phyloP scores from a whole-genome alignment of 2,888 invertebrate species.

The Orthonevra nobilis region DNA sequence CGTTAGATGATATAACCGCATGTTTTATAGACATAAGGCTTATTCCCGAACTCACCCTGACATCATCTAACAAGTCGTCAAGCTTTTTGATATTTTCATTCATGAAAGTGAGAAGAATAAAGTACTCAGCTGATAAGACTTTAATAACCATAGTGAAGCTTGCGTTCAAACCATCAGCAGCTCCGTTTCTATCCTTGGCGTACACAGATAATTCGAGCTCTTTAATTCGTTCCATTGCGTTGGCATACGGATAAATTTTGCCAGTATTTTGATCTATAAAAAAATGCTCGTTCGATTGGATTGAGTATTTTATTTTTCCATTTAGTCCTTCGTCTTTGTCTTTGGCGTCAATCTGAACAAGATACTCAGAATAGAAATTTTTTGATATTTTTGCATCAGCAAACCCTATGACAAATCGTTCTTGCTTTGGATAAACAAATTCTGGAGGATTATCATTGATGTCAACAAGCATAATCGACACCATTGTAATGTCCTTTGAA shows the following conservation, averaged over 20 bases:
- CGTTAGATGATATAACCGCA: constrained; percentile 43
- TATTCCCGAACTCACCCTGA: constrained; percentile 45
- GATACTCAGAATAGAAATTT: constrained; percentile 72
- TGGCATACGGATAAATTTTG: constrained; percentile 72
- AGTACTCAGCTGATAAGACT: constrained; percentile 62
- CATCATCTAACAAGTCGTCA: constrained; percentile 39
- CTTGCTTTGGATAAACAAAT: constrained; percentile 66
- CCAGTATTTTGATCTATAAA: constrained; percentile 72
- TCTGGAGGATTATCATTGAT: constrained; percentile 74
- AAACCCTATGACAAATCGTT: constrained; percentile 71
- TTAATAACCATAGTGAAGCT: constrained; percentile 67
- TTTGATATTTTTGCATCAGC: constrained; percentile 68
- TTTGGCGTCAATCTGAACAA: constrained; percentile 71
- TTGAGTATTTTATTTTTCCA: constrained; percentile 71
- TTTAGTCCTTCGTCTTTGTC: constrained; percentile 73
- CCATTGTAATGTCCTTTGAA: constrained; percentile 69
- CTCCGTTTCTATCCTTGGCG: constrained; percentile 73
- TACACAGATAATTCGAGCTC: constrained; percentile 68
- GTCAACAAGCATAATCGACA: constrained; percentile 73
- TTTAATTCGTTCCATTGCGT: constrained; percentile 48
- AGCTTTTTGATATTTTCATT: constrained; percentile 32
- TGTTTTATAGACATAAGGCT: constrained; percentile 51
- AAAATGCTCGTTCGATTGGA: constrained; percentile 72
- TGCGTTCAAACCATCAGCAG: constrained; percentile 63
- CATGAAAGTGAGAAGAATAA: constrained; percentile 69